Percentiles rank a stretch among this genome's conserved stretches.
Conservation (phyloP, 2,888 invertebrate species). For the Atethmia centrago region DNA sequence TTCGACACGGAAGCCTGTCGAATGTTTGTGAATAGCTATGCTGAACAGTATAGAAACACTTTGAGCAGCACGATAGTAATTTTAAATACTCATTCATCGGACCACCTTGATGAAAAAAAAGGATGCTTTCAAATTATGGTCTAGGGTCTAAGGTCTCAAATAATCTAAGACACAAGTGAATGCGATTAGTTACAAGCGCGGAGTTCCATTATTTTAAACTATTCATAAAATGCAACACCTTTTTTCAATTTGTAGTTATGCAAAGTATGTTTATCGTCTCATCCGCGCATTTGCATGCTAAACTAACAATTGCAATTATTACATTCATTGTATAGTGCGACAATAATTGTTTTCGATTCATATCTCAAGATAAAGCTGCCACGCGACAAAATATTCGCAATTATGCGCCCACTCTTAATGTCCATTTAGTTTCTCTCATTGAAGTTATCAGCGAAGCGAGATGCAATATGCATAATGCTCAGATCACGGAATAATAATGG, state of each 20-base stretch:
- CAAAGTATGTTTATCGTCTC: conserved; percentile 11
- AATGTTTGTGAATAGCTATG: background rate
- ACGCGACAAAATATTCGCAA: conserved; percentile 60
- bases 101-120: conserved; percentile 15
- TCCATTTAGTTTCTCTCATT: conserved; percentile 56
- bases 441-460: conserved; percentile 44
- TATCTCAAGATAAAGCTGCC: conserved; percentile 56
- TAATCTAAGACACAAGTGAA: conserved; percentile 17
- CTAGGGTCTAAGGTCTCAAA: background rate
- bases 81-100: background rate
- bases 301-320: conserved; percentile 43
- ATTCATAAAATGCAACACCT: background rate
- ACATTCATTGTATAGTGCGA: conserved; percentile 46
- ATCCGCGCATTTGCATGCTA: conserved; percentile 32
- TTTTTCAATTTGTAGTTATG: conserved; percentile 34
- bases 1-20: background rate
- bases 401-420: conserved; percentile 59
- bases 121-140: conserved; percentile 12
- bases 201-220: conserved; percentile 14
- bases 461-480: conserved; percentile 49
- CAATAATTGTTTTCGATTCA: conserved; percentile 62
- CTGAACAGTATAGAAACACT: background rate
- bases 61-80: background rate
- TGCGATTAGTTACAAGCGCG: background rate
- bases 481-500: conserved; percentile 37